A percentile compares a stretch with the other conserved stretches of the same genome.
These are phyloP conservation scores for Drosophila auraria DNA, from an alignment of 1,140 invertebrate genomes.

Conservation along the genomic window DNA sequence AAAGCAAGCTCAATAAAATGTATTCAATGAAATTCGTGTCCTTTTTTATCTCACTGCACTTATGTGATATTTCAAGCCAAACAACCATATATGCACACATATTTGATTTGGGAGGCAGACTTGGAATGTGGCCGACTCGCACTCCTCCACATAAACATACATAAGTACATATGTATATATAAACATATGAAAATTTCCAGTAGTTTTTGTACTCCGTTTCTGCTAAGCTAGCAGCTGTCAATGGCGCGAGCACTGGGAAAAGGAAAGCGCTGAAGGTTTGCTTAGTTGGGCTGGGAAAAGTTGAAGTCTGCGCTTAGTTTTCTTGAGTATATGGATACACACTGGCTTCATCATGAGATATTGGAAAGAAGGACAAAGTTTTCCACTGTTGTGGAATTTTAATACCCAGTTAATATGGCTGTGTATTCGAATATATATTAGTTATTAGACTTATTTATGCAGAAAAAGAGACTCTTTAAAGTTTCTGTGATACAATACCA, in stretches of 20 bases:
- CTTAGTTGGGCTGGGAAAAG: conserved; percentile 30
- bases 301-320: conserved; percentile 32
- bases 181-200: conserved; percentile 38
- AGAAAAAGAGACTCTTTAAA: not conserved
- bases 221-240: conserved; percentile 58
- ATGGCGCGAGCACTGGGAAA: conserved; percentile 41
- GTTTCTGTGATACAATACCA: not conserved
- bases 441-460: not conserved
- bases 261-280: conserved; percentile 50
- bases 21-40: conserved; percentile 56
- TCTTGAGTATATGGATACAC: conserved; percentile 46
- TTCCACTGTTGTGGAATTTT: conserved; percentile 31
- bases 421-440: not conserved
- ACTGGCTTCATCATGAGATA: conserved; percentile 35
- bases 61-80: conserved; percentile 29
- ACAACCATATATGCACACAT: conserved; percentile 38
- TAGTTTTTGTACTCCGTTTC: conserved; percentile 16
- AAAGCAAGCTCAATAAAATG: conserved; percentile 34
- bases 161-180: conserved; percentile 16
- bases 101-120: conserved; percentile 30
- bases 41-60: conserved; percentile 26
- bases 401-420: conserved; percentile 17
- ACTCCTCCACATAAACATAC: not conserved
- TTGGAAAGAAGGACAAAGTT: conserved; percentile 23
- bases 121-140: conserved; percentile 8